phyloP scores from a whole-genome alignment of 2,888 invertebrate genomes.

The Druceiella hillmani region DNA sequence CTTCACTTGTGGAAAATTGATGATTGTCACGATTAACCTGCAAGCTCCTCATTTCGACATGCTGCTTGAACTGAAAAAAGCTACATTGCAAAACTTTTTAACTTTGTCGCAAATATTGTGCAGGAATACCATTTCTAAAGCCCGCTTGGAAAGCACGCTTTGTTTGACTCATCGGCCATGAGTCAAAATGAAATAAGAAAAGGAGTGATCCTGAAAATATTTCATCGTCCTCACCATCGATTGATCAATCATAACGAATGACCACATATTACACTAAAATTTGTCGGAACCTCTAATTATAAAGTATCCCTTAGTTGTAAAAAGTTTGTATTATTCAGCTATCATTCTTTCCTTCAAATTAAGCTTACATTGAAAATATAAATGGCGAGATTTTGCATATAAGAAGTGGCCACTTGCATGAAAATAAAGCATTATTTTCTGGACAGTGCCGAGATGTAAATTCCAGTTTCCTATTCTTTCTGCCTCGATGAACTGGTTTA shows the following conservation, averaged over 20 bases:
- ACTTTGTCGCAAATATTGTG: too few species aligned
- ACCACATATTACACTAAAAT: slow-evolving; percentile 23
- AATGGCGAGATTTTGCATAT: slow-evolving; percentile 29
- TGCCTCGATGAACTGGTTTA: slow-evolving; percentile 28
- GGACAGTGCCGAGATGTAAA: slow-evolving; percentile 25
- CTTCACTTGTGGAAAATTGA: too few species aligned
- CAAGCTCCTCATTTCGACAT: too few species aligned
- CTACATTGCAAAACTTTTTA: too few species aligned
- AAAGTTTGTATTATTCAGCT: slow-evolving; percentile 12
- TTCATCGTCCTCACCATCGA: too few species aligned
- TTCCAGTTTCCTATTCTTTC: slow-evolving; percentile 28
- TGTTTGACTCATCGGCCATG: too few species aligned
- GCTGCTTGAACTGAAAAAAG: too few species aligned
- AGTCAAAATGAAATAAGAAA: too few species aligned
- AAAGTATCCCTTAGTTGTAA: slow-evolving; percentile 24
- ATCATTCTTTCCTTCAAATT: slow-evolving; percentile 23
- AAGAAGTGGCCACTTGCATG: slow-evolving; percentile 30
- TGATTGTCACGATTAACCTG: too few species aligned
- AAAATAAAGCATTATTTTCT: slow-evolving; percentile 30
- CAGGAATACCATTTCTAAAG: too few species aligned
- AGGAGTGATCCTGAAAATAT: too few species aligned
- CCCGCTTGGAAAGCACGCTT: too few species aligned
- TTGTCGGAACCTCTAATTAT: slow-evolving; percentile 25
- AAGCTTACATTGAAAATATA: slow-evolving; percentile 33
- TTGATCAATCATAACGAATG: slow-evolving; percentile 30